These are phyloP conservation scores for Ceratosolen solmsi DNA, from an alignment of 1,140 invertebrate species.

Conservation along the genomic window DNA sequence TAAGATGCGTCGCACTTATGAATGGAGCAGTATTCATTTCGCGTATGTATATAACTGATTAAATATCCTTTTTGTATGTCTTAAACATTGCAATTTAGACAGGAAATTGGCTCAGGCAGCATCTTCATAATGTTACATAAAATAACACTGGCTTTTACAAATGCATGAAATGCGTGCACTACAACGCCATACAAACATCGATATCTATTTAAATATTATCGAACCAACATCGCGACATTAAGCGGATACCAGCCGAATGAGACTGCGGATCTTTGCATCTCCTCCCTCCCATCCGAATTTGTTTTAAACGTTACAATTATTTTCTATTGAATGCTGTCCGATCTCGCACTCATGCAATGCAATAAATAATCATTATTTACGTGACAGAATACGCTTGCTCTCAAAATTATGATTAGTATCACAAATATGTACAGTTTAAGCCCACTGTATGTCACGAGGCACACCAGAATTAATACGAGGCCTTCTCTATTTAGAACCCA, in stretches of 20 bases:
- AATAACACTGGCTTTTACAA: background rate
- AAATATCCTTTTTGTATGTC: background rate
- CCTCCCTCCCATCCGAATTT: background rate
- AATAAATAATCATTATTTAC: background rate
- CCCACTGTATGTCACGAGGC: conserved; percentile 56
- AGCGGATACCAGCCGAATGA: background rate
- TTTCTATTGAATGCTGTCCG: background rate
- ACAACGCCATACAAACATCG: background rate
- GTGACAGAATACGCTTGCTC: background rate
- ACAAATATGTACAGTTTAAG: conserved; percentile 60
- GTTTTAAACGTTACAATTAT: background rate
- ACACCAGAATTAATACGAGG: conserved; percentile 40
- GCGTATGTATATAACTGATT: background rate
- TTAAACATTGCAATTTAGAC: background rate
- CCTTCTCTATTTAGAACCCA: background rate
- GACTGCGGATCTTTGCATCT: background rate
- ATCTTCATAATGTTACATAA: background rate
- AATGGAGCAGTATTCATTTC: background rate
- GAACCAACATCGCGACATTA: background rate
- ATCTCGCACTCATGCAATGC: background rate
- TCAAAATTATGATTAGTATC: conserved; percentile 56
- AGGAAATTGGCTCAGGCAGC: background rate
- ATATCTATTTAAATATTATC: conserved; percentile 2
- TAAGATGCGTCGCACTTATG: background rate
- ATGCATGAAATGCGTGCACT: background rate